Percentiles rank a stretch among this genome's conserved stretches.
Conservation (phyloP, 2,888 invertebrate species). For the Cryptus viduatorius region DNA sequence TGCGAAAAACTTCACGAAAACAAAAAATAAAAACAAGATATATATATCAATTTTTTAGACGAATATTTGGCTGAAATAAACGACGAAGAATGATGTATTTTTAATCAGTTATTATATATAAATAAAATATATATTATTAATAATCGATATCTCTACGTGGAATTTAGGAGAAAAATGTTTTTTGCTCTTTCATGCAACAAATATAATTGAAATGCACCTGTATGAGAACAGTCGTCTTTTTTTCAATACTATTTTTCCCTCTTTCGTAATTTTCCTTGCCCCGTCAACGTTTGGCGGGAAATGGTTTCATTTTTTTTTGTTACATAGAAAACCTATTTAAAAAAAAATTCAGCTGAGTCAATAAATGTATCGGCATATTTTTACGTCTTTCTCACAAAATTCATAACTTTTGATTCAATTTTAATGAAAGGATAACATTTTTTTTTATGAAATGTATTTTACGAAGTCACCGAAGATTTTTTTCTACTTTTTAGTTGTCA, state of each 20-base stretch:
- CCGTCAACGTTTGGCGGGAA: background rate
- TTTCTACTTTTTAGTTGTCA: background rate
- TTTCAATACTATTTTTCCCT: conserved; percentile 51
- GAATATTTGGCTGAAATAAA: conserved; percentile 74
- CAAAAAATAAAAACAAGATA: conserved; percentile 41
- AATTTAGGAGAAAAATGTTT: conserved; percentile 78
- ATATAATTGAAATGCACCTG: conserved; percentile 82
- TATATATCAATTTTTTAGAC: conserved; percentile 77
- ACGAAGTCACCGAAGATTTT: background rate
- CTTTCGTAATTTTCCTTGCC: background rate
- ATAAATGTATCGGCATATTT: no score
- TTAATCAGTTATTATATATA: conserved; percentile 80
- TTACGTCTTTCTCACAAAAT: no score
- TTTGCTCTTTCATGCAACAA: conserved; percentile 82
- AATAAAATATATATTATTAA: conserved; percentile 74
- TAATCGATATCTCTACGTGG: conserved; percentile 79
- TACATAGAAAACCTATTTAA: conserved; percentile 32
- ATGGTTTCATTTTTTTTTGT: background rate
- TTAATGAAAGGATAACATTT: no score
- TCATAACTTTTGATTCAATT: no score
- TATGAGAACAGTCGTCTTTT: conserved; percentile 61
- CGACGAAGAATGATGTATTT: conserved; percentile 79
- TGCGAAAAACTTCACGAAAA: conserved; percentile 37
- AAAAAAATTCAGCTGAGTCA: background rate
- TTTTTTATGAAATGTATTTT: no score